Base-by-base conservation (phyloP, 2,113 vertebrate genomes). In the Macroglossus sobrinus region DNA sequence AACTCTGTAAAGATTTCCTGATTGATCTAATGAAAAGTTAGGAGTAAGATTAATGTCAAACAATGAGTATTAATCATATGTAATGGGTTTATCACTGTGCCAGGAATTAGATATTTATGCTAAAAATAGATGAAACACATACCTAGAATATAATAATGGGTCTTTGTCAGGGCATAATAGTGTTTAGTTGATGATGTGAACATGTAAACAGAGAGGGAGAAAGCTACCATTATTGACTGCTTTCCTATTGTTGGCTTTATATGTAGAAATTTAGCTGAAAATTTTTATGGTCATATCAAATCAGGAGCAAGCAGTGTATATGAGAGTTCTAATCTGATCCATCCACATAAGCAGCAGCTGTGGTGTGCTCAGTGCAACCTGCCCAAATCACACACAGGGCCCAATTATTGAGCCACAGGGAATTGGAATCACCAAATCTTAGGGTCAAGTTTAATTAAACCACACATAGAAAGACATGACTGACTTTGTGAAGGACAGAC, bases 401-500 rank as follows among this genome's bases (percentile, higher is more conserved):
- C 89, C 79, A 97, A 93, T 94, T 94, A 96, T 72, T 90, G 89
- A 96, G 45, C 94, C 80, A 76, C 66, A 19, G 95, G 86, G 96
- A 98, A 93, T 84, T 94, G 28, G 38, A 91, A 86, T 91, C 33
- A 92, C 93, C 89, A 89, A 43, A 76, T 93, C 75, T 84, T 91
- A 92, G 69, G 90, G 79, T 97, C 96, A 97, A 97, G 82, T 97
- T 97, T 92, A 97, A 93, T 95, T 97, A 95, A 91, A 84, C 40
- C 35, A 72, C 59, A 84, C 84, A 76, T 61, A 87, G 57, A 38
- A 97, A 95, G 93, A 93, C 92, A 86, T 33, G 74, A 13, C 63
- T 93, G 85, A 75, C 69, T 93, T 93, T 86, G 38, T 19, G 53
- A 86, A 91, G 64, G 30, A 94, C 3, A 89, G 68, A 89, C 6